A percentile compares a stretch with the other conserved stretches of the same genome.
Evolutionary conservation across 1,140 invertebrate species (phyloP).

Genomic region (Pomacea maculata): DNA sequence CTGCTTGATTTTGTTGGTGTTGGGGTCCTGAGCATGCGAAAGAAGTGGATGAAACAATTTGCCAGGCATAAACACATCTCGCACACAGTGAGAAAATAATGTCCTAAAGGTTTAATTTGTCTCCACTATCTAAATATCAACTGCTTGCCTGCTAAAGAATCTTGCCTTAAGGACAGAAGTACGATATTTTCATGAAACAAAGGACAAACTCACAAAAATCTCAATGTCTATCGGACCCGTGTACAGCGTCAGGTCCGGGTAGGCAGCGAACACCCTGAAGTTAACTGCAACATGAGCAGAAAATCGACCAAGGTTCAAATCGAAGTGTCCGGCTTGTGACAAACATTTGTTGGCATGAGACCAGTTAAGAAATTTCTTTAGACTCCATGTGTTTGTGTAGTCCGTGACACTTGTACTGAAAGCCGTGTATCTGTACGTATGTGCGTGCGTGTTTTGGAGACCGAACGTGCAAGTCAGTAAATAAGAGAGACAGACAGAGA

Average conservation of each 20-base stretch:
- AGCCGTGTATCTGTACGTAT: too few species aligned
- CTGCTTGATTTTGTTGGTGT: conserved; percentile 69
- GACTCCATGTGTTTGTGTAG: too few species aligned
- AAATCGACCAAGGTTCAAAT: too few species aligned
- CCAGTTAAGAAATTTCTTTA: too few species aligned
- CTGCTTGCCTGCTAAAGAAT: neutral
- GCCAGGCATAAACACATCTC: neutral
- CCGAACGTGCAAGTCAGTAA: too few species aligned
- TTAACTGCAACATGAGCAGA: conserved; percentile 46
- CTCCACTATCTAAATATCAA: neutral
- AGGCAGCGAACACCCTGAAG: conserved; percentile 53
- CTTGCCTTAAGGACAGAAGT: neutral
- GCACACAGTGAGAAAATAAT: neutral
- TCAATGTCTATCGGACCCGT: conserved; percentile 48
- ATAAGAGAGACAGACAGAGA: neutral
- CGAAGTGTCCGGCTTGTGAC: too few species aligned
- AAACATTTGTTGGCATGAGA: too few species aligned
- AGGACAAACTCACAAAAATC: conserved; percentile 47
- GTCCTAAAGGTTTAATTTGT: neutral
- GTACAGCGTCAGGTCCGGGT: conserved; percentile 52
- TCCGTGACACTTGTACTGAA: too few species aligned
- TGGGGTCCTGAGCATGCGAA: conserved; percentile 65
- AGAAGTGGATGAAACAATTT: neutral
- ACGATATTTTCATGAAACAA: too few species aligned
- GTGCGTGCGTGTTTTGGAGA: too few species aligned